Base-by-base conservation (phyloP, 2,888 invertebrate species). In the Melanophora roralis region DNA sequence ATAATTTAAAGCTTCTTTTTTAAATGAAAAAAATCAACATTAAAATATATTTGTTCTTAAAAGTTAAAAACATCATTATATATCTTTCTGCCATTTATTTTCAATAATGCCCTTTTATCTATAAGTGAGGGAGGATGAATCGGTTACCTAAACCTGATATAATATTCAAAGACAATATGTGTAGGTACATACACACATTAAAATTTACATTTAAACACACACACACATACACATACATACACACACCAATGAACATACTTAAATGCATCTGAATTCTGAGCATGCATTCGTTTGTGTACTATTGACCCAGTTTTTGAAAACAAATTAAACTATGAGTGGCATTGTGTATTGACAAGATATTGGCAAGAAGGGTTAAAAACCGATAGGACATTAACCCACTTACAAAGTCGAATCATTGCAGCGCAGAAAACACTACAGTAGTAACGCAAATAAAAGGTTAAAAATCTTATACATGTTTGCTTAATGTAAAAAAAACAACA, bases 301-400 rank as follows among this genome's bases (percentile, higher is more conserved):
- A 69, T 51, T 78, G 74, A 78, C 74, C 78, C 69, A 78, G 64
- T 69, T 78, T 69, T 64, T 43, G 12, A 64, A 40, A 51, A 53
- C 34, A 57, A 51, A 7, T 45, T 36, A 32, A 64, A 53, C 57
- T 69, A 32, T 16, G 49, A 65, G 59, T 21, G 49, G 9, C 21
- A n/a, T n/a, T n/a, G n/a, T 12, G 14, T 74, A 78, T 78, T 65
- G 78, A 65, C 57, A 68, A 69, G 57, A 14, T 74, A 78, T 69
- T 64, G 76, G 57, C 57, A 67, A 27, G 45, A 55, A 43, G 74
- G 78, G 74, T 78, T 69, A 69, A 78, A 53, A 59, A 74, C 45
- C 74, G 64, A n/a, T 64, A 64, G 78, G 78, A 69, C 78, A 74
- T 78, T 78, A 69, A 78, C 78, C 74, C 68, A 78, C 69, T 60